These are phyloP conservation scores for Agapornis roseicollis DNA, from an alignment of 2,113 vertebrate species.

Conservation along the genomic window DNA sequence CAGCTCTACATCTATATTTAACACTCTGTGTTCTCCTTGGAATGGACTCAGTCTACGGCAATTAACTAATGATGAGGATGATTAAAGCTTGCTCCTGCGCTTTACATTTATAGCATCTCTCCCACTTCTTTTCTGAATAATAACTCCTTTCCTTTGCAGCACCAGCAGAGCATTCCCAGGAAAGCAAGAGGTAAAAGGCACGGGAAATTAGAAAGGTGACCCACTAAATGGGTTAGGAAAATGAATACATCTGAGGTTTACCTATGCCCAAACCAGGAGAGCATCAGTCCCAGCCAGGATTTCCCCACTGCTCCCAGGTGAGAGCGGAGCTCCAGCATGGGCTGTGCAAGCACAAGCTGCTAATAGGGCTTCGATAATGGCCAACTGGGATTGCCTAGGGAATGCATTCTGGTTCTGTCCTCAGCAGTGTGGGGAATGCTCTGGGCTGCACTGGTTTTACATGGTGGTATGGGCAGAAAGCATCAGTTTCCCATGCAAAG, in stretches of 20 bases:
- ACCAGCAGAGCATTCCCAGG: neutral
- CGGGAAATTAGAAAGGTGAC: neutral
- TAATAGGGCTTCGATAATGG: neutral
- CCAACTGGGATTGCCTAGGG: neutral
- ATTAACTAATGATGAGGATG: slow-evolving; percentile 49
- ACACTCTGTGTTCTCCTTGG: slow-evolving; percentile 26
- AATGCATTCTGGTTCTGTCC: neutral
- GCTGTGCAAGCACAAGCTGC: neutral
- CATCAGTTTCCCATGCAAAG: neutral
- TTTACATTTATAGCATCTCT: slow-evolving; percentile 9
- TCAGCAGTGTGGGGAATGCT: neutral
- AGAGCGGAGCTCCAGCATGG: rapidly evolving
- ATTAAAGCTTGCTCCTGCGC: slow-evolving; percentile 40
- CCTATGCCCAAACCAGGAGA: neutral
- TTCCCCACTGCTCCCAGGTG: neutral
- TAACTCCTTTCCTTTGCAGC: neutral
- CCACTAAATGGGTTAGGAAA: neutral
- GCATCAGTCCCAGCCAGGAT: neutral
- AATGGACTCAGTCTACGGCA: slow-evolving; percentile 5
- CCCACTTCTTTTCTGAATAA: slow-evolving; percentile 35
- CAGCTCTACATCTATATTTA: slow-evolving; percentile 31
- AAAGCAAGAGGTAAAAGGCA: neutral
- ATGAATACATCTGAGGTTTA: neutral
- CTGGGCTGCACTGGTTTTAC: neutral
- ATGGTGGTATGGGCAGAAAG: neutral